Conservation (phyloP, 2,888 invertebrate genomes). For the Leptogaster cylindrica region DNA sequence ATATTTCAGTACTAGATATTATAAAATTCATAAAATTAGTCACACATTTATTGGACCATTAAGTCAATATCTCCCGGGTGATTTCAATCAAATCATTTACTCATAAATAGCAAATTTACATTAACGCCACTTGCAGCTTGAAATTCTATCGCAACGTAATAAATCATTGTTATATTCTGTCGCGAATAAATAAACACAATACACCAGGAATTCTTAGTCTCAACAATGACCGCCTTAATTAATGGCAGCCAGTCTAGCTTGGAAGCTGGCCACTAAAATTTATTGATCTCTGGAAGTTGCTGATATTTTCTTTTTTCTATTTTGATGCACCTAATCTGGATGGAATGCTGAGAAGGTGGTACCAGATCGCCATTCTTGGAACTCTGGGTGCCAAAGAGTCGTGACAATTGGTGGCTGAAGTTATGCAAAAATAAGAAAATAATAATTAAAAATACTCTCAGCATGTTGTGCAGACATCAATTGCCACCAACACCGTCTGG, state of each 20-base stretch:
- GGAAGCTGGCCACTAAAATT: constrained; percentile 11
- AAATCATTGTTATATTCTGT: constrained; percentile 15
- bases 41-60: no score
- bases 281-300: constrained; percentile 8
- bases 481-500: constrained; percentile 33
- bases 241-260: constrained; percentile 18
- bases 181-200: constrained; percentile 25
- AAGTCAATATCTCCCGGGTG: no score
- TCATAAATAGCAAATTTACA: constrained; percentile 34
- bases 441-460: no score
- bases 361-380: constrained; percentile 32
- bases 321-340: constrained; percentile 28
- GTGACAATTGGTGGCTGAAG: constrained; percentile 40
- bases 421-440: constrained; percentile 36
- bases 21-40: no score
- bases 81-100: constrained; percentile 23
- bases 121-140: constrained; percentile 36
- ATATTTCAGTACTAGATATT: no score
- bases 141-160: not conserved
- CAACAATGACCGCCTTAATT: constrained; percentile 23
- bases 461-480: constrained; percentile 35
- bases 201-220: not conserved
- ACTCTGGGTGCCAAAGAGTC: constrained; percentile 42
- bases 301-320: not conserved
- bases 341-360: constrained; percentile 27